phyloP scores from a whole-genome alignment of 2,797 vertebrate species.

The Hybognathus amarus region DNA sequence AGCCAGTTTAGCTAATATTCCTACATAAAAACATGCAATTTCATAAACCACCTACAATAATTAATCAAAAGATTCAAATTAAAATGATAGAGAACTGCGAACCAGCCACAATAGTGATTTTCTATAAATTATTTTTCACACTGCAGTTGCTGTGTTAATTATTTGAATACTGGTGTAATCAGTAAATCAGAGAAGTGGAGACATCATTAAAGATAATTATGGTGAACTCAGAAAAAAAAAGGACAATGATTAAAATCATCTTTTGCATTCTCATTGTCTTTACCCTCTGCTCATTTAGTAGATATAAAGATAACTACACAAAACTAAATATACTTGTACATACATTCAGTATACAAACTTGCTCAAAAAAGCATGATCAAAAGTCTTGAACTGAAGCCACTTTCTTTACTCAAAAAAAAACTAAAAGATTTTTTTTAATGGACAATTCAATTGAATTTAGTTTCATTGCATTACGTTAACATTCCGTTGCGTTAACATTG shows the following conservation, averaged over 20 bases:
- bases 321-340: neutral
- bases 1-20: neutral
- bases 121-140: neutral
- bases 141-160: neutral
- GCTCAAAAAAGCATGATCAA: neutral
- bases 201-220: constrained; percentile 30
- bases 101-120: neutral
- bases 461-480: constrained; percentile 4
- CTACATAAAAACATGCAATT: neutral
- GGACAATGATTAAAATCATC: no score
- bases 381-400: neutral
- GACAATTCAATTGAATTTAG: neutral
- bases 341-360: neutral
- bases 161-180: constrained; percentile 36
- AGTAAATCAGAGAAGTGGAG: constrained; percentile 50
- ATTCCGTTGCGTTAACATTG: neutral
- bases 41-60: neutral
- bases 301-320: neutral
- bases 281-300: neutral
- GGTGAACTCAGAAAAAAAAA: neutral
- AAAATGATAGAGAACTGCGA: neutral
- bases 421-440: neutral
- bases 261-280: constrained; percentile 1
- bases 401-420: neutral
- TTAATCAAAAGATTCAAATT: neutral